Conservation (phyloP, 2,797 vertebrate species). For the Gadopsis bispinosus region DNA sequence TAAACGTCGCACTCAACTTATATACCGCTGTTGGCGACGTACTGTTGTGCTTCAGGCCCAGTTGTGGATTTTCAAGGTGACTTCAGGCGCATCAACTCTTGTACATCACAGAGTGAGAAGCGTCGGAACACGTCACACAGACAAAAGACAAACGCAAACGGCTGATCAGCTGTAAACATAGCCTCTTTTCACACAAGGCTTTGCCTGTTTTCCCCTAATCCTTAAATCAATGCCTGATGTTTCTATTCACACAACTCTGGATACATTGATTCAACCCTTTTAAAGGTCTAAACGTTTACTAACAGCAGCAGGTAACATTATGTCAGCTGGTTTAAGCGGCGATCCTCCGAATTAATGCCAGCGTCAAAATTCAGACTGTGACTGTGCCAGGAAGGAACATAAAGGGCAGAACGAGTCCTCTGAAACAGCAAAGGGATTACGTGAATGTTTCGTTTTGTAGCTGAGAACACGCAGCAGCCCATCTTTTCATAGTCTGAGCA, state of each 20-base stretch:
- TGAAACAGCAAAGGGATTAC: slow-evolving; percentile 52
- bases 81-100: slow-evolving; percentile 38
- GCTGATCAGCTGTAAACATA: slow-evolving; percentile 39
- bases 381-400: slow-evolving; percentile 19
- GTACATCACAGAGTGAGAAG: slow-evolving; percentile 35
- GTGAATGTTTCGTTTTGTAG: slow-evolving; percentile 45
- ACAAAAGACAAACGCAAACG: slow-evolving; percentile 36
- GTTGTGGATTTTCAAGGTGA: slow-evolving; percentile 38
- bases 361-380: slow-evolving; percentile 35
- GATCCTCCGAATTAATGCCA: slow-evolving; percentile 41
- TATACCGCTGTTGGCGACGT: background rate
- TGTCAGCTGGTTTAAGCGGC: slow-evolving; percentile 27
- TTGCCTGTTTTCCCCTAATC: slow-evolving; percentile 4
- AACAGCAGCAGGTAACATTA: slow-evolving; percentile 46
- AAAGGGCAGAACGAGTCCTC: background rate
- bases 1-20: background rate
- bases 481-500: slow-evolving; percentile 43
- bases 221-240: slow-evolving; percentile 44
- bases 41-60: slow-evolving; percentile 1
- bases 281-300: slow-evolving; percentile 37
- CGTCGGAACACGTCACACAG: slow-evolving; percentile 21
- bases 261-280: slow-evolving; percentile 46
- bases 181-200: slow-evolving; percentile 33
- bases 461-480: slow-evolving; percentile 41
- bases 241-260: slow-evolving; percentile 47